These are phyloP conservation scores for Megalopta genalis DNA, from an alignment of 1,140 invertebrate species.

Conservation along the genomic window DNA sequence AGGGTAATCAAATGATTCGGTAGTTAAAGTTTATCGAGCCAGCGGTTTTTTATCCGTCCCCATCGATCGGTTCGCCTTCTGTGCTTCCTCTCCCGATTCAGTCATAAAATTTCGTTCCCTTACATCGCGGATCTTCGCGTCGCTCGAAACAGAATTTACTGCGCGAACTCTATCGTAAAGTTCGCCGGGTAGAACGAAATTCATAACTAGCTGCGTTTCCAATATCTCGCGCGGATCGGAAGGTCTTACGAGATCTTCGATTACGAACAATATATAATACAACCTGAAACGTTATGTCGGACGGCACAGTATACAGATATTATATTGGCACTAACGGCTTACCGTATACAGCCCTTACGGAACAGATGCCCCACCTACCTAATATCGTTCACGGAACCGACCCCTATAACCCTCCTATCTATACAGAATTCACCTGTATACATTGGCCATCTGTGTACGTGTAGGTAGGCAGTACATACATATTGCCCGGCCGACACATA, in stretches of 20 bases:
- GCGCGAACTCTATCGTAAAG: constrained; percentile 31
- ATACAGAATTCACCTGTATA: constrained; percentile 60
- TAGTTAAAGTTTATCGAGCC: constrained; percentile 31
- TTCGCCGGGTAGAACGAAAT: constrained; percentile 33
- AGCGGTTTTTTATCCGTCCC: not conserved
- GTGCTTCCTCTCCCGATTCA: not conserved
- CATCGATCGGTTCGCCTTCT: too few species aligned
- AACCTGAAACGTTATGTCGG: constrained; percentile 60
- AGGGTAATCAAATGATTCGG: constrained; percentile 20
- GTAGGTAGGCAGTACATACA: constrained; percentile 22
- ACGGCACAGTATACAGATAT: constrained; percentile 58
- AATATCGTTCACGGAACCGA: constrained; percentile 69
- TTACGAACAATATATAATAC: constrained; percentile 62
- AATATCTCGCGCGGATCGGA: constrained; percentile 51
- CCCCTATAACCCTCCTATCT: constrained; percentile 63
- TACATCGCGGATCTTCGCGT: constrained; percentile 43
- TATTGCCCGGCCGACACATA: not conserved
- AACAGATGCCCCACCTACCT: constrained; percentile 71
- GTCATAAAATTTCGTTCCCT: constrained; percentile 36
- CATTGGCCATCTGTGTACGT: constrained; percentile 8
- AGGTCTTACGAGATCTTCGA: constrained; percentile 62
- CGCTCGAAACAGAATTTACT: constrained; percentile 45
- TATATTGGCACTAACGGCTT: constrained; percentile 78
- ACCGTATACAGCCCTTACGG: constrained; percentile 70
- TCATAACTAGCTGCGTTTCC: constrained; percentile 50